Conservation (phyloP, 2,888 invertebrate species). For the Pharmacophagus antenor region DNA sequence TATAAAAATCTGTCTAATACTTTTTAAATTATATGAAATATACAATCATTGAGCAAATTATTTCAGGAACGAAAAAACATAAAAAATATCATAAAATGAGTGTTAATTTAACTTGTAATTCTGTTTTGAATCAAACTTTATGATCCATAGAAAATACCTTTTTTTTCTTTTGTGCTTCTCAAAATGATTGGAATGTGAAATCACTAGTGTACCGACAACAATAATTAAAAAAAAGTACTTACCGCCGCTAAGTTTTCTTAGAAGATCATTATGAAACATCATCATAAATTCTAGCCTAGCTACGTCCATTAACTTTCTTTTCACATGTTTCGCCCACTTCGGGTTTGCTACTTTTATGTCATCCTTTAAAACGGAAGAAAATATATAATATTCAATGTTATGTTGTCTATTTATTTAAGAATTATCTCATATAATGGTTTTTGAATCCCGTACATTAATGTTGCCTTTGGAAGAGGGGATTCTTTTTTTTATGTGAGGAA, state of each 20-base stretch:
- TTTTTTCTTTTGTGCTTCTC: background rate
- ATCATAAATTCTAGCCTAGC: slow-evolving; percentile 77
- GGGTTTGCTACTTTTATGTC: slow-evolving; percentile 78
- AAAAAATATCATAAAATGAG: no score
- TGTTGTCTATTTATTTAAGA: background rate
- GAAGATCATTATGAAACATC: slow-evolving; percentile 72
- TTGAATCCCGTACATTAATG: background rate
- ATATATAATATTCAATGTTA: background rate
- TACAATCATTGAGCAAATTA: no score
- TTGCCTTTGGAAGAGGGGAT: background rate
- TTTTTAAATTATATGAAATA: no score
- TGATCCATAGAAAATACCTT: no score
- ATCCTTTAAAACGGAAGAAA: slow-evolving; percentile 49
- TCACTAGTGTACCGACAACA: background rate
- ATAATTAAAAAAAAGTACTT: slow-evolving; percentile 33
- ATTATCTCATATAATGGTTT: background rate
- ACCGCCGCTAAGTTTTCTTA: slow-evolving; percentile 79
- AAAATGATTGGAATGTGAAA: no score
- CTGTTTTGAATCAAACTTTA: no score
- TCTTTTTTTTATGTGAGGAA: no score
- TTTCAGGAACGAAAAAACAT: no score
- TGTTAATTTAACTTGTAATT: no score
- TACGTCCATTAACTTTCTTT: slow-evolving; percentile 75
- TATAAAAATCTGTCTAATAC: no score
- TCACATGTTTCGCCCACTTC: slow-evolving; percentile 77